Evolutionary conservation across 2,888 invertebrate genomes (phyloP).

Genomic region (Eristalis pertinax): DNA sequence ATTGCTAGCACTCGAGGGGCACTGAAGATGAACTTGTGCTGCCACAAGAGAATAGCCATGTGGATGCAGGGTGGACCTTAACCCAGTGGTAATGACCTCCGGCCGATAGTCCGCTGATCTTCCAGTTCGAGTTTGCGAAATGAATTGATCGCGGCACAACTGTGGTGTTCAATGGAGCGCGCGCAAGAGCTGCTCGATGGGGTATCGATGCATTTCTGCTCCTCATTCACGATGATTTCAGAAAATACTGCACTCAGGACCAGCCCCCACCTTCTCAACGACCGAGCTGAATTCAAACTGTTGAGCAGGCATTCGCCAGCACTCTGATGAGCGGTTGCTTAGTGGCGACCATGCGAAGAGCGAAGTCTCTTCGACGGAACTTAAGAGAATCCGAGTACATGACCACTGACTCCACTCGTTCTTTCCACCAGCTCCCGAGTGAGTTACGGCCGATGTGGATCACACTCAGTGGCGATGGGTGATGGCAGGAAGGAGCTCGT

Average conservation of each 20-base stretch:
- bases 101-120: neutral
- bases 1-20: neutral
- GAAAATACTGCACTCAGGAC: too few relatives aligned
- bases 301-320: neutral
- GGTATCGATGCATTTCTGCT: too few relatives aligned
- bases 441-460: neutral
- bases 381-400: neutral
- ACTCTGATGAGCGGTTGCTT: neutral
- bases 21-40: neutral
- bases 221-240: too few relatives aligned
- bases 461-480: neutral
- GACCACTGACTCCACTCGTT: neutral
- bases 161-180: neutral
- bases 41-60: neutral
- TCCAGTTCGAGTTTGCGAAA: neutral
- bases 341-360: neutral
- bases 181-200: neutral
- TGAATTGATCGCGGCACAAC: neutral
- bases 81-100: slow-evolving; percentile 7
- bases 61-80: neutral
- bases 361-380: neutral
- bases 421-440: neutral
- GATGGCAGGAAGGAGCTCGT: neutral
- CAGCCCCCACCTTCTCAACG: neutral
- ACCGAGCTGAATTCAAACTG: neutral